Percentiles rank a stretch among this genome's conserved stretches.
Conservation (phyloP, 2,113 vertebrate species). For the Brachypteracias leptosomus region DNA sequence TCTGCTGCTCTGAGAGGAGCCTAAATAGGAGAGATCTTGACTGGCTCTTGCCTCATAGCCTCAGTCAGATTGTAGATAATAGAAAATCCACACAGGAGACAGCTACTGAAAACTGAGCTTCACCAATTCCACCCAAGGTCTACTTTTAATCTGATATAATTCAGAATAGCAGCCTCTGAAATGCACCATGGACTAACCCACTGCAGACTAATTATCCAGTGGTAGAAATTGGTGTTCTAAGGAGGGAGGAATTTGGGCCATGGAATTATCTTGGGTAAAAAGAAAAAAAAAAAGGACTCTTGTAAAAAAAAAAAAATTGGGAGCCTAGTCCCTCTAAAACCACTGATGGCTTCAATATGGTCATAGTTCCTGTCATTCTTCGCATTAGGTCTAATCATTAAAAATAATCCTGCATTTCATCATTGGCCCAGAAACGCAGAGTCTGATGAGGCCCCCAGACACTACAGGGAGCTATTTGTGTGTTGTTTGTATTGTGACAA, state of each 20-base stretch:
- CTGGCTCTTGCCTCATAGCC: not conserved
- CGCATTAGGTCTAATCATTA: not conserved
- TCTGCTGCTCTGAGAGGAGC: not conserved
- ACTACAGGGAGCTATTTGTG: not conserved
- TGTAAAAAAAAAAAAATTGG: not conserved
- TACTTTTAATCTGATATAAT: not conserved
- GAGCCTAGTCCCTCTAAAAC: not conserved
- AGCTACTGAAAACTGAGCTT: constrained; percentile 41
- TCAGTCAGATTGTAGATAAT: constrained; percentile 25
- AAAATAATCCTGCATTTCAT: not conserved
- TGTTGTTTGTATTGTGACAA: not conserved
- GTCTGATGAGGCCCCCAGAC: not conserved
- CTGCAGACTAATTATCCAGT: not conserved
- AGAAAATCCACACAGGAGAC: constrained; percentile 2
- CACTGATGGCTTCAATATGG: not conserved
- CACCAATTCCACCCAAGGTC: constrained; percentile 4
- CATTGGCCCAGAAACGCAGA: not conserved
- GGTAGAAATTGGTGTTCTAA: not conserved
- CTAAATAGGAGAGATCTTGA: not conserved
- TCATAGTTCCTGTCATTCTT: not conserved
- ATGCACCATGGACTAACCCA: not conserved
- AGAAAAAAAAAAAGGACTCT: not conserved
- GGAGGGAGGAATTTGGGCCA: not conserved
- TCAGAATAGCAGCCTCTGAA: not conserved
- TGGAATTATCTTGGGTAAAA: not conserved